Evolutionary conservation across 1,140 invertebrate genomes (phyloP).

Genomic region (Hyles euphorbiae): DNA sequence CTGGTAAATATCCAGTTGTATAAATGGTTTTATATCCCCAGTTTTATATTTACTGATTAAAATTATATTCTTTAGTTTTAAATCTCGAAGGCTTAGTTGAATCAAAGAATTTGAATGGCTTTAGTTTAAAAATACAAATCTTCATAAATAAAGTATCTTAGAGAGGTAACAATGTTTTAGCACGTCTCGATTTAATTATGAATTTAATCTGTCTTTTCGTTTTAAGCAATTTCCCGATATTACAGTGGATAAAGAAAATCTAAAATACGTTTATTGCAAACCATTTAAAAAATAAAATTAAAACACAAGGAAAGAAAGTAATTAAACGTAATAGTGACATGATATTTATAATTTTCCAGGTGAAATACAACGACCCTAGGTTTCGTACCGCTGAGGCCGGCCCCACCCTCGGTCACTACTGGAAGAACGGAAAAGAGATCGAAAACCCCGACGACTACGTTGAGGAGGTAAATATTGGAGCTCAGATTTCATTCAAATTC

Average conservation of each 20-base stretch:
- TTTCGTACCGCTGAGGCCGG: slow-evolving; percentile 64
- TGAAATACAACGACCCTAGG: slow-evolving; percentile 57
- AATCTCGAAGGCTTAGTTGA: too few relatives aligned
- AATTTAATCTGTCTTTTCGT: too few relatives aligned
- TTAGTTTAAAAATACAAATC: too few relatives aligned
- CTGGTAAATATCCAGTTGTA: slow-evolving; percentile 34
- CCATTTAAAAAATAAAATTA: too few relatives aligned
- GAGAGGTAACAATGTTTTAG: too few relatives aligned
- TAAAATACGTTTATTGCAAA: too few relatives aligned
- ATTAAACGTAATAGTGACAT: neutral
- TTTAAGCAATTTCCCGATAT: too few relatives aligned
- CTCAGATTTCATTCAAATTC: neutral
- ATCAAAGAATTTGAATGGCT: too few relatives aligned
- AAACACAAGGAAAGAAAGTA: too few relatives aligned
- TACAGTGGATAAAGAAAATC: too few relatives aligned
- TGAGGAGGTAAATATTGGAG: slow-evolving; percentile 69
- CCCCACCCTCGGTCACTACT: slow-evolving; percentile 75
- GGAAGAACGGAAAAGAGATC: slow-evolving; percentile 77
- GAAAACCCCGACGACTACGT: slow-evolving; percentile 79
- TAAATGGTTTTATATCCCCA: slow-evolving; percentile 4
- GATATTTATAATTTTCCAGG: slow-evolving; percentile 30
- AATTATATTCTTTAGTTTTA: neutral
- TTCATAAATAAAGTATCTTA: too few relatives aligned
- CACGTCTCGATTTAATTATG: too few relatives aligned
- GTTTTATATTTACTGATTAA: neutral